phyloP scores from a whole-genome alignment of 1,140 invertebrate species.

The Drosophila trapezifrons region DNA sequence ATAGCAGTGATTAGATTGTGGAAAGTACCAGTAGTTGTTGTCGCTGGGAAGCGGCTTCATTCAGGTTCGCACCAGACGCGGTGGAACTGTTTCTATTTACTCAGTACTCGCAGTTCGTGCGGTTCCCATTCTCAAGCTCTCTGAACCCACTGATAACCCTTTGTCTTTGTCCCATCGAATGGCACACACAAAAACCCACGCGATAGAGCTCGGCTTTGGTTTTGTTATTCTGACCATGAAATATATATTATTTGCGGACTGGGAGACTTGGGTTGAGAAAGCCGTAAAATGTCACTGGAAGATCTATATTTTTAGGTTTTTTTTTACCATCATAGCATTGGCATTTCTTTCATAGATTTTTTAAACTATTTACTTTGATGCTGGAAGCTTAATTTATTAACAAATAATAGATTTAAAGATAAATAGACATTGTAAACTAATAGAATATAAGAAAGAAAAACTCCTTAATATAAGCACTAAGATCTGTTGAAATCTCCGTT shows the following conservation, averaged over 20 bases:
- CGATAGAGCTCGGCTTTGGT: slow-evolving; percentile 6
- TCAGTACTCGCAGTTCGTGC: slow-evolving; percentile 1
- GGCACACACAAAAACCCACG: neutral
- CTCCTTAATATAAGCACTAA: too few relatives aligned
- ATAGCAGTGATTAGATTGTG: slow-evolving; percentile 36
- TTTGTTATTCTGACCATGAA: slow-evolving; percentile 13
- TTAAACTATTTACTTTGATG: too few relatives aligned
- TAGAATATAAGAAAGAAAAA: too few relatives aligned
- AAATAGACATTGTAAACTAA: too few relatives aligned
- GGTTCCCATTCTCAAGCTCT: slow-evolving; percentile 18
- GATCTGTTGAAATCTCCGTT: too few relatives aligned
- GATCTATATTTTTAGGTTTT: too few relatives aligned
- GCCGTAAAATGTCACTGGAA: neutral
- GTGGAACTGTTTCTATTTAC: slow-evolving; percentile 15
- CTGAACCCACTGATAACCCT: slow-evolving; percentile 29
- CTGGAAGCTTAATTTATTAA: too few relatives aligned
- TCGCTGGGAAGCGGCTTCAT: slow-evolving; percentile 25
- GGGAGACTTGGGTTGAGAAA: neutral
- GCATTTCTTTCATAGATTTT: too few relatives aligned
- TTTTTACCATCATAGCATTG: too few relatives aligned
- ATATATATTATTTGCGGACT: slow-evolving; percentile 1
- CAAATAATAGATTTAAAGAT: too few relatives aligned
- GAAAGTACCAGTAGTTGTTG: neutral
- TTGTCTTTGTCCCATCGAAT: slow-evolving; percentile 9
- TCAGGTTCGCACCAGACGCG: slow-evolving; percentile 42